Evolutionary conservation across 2,113 vertebrate genomes (phyloP).

Genomic region (Charina bottae): DNA sequence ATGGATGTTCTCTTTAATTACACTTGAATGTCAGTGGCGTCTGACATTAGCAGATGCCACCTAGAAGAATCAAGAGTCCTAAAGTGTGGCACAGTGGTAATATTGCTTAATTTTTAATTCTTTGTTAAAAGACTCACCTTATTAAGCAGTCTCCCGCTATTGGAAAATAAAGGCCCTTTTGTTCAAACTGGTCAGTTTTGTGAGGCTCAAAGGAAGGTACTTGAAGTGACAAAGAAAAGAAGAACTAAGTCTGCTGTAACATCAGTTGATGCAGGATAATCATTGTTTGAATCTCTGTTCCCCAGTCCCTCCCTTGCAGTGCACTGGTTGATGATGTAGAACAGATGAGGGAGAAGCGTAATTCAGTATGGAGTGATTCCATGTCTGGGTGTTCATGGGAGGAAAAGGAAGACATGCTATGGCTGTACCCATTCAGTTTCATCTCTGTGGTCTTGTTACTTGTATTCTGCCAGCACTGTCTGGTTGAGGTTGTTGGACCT

Average conservation of each 20-base stretch:
- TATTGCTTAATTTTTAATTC: constrained; percentile 7
- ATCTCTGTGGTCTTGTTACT: neutral
- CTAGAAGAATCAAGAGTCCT: neutral
- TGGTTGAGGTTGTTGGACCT: neutral
- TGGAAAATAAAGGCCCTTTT: neutral
- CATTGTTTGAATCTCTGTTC: neutral
- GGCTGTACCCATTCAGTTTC: too few relatives aligned
- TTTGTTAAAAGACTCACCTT: neutral
- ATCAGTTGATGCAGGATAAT: neutral
- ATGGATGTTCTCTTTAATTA: constrained; percentile 20
- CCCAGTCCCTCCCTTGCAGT: neutral
- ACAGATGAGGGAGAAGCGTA: neutral
- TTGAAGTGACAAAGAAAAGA: neutral
- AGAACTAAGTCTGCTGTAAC: neutral
- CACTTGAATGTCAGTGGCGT: constrained; percentile 10
- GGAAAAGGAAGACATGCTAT: too few relatives aligned
- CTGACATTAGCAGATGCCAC: neutral
- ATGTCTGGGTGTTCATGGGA: neutral
- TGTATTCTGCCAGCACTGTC: neutral
- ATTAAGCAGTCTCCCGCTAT: neutral
- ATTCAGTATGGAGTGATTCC: neutral
- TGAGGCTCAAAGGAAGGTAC: neutral
- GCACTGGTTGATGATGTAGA: neutral
- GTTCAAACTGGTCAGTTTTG: neutral
- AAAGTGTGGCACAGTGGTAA: neutral